These are phyloP conservation scores for Diaprepes abbreviatus DNA, from an alignment of 2,888 invertebrate species.

Conservation along the genomic window DNA sequence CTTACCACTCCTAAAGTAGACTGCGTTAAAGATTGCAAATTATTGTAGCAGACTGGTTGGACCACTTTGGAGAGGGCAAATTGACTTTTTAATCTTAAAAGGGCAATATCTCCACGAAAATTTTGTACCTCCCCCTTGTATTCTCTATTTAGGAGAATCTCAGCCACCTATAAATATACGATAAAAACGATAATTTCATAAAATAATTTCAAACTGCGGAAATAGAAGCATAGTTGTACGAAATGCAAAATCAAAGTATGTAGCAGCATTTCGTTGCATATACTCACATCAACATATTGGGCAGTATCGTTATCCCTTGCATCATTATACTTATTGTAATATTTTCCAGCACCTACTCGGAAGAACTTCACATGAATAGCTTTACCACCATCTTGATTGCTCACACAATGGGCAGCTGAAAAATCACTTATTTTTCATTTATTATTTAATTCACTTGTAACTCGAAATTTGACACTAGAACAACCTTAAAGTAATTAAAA, in stretches of 20 bases:
- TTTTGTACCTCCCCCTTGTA: conserved; percentile 56
- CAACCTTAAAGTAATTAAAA: no score
- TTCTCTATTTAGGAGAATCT: conserved; percentile 51
- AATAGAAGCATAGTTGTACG: no score
- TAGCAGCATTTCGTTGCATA: no score
- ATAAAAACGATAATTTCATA: no score
- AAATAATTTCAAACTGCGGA: no score
- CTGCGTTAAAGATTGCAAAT: conserved; percentile 16
- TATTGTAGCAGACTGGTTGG: conserved; percentile 62
- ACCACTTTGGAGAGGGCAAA: conserved; percentile 60
- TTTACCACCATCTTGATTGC: conserved; percentile 45
- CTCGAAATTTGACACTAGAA: no score
- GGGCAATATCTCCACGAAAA: conserved; percentile 62
- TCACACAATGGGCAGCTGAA: conserved; percentile 63
- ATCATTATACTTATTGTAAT: conserved; percentile 58
- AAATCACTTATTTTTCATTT: not conserved
- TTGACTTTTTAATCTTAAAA: conserved; percentile 58
- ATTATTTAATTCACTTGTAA: no score
- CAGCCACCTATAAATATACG: conserved; percentile 50
- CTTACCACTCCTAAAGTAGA: conserved; percentile 11
- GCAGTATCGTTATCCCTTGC: conserved; percentile 54
- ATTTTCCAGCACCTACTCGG: conserved; percentile 61
- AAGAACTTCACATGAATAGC: conserved; percentile 39
- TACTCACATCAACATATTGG: conserved; percentile 58
- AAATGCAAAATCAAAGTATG: no score